These are phyloP conservation scores for Castor canadensis DNA, from an alignment of 2,113 vertebrate species.

Conservation along the genomic window DNA sequence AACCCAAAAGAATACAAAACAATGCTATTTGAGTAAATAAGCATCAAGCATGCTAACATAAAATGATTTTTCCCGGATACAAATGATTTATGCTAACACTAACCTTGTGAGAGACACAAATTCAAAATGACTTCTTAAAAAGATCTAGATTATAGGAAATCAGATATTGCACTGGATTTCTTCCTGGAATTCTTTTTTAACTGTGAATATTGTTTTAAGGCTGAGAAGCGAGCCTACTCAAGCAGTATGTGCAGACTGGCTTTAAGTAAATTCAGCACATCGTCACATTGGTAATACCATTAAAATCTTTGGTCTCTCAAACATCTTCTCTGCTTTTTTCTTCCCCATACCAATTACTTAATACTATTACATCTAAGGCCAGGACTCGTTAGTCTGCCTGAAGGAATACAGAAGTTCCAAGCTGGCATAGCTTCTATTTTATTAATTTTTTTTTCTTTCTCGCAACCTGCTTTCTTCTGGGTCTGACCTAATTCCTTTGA, in stretches of 20 bases:
- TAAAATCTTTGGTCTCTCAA: constrained; percentile 44
- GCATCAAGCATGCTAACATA: constrained; percentile 37
- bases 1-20: constrained; percentile 20
- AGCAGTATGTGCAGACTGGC: neutral
- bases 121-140: constrained; percentile 5
- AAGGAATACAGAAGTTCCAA: constrained; percentile 55
- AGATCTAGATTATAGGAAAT: constrained; percentile 24
- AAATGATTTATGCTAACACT: neutral
- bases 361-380: constrained; percentile 19
- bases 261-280: constrained; percentile 47
- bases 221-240: neutral
- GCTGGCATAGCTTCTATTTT: constrained; percentile 57
- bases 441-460: constrained; percentile 63
- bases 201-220: constrained; percentile 43
- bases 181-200: constrained; percentile 53
- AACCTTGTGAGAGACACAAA: constrained; percentile 37
- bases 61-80: constrained; percentile 22
- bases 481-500: constrained; percentile 79
- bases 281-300: neutral
- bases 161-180: neutral
- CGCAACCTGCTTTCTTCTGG: constrained; percentile 76
- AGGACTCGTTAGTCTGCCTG: constrained; percentile 40
- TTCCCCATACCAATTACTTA: constrained; percentile 48
- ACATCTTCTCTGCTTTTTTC: neutral
- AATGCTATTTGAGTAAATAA: constrained; percentile 41